phyloP scores from a whole-genome alignment of 2,888 invertebrate genomes.

The Dascillus cervinus region DNA sequence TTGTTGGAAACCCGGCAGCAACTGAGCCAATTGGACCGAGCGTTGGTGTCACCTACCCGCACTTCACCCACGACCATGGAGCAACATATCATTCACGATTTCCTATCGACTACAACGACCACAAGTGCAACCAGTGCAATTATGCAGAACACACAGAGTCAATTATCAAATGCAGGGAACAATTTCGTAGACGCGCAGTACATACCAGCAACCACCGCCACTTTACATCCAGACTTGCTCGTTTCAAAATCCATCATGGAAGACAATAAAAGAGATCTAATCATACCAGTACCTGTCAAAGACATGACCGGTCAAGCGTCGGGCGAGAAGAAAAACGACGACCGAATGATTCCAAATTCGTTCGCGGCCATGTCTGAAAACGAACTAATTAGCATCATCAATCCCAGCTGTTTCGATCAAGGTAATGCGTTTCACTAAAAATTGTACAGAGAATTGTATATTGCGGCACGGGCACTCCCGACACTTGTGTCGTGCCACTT shows the following conservation, averaged over 20 bases:
- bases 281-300: conserved; percentile 43
- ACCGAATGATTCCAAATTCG: conserved; percentile 58
- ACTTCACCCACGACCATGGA: conserved; percentile 37
- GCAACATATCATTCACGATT: conserved; percentile 36
- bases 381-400: conserved; percentile 81
- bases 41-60: conserved; percentile 24
- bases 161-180: conserved; percentile 15
- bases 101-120: conserved; percentile 21
- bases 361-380: conserved; percentile 80
- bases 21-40: conserved; percentile 41
- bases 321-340: conserved; percentile 41
- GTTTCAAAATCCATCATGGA: conserved; percentile 47
- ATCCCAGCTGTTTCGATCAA: conserved; percentile 83
- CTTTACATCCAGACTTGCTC: no score
- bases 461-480: no score
- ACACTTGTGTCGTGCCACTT: no score
- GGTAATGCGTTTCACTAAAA: conserved; percentile 44
- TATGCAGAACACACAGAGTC: conserved; percentile 4
- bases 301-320: conserved; percentile 46
- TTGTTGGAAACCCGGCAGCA: conserved; percentile 58
- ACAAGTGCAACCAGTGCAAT: conserved; percentile 8
- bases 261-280: conserved; percentile 38
- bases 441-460: no score
- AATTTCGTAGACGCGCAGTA: conserved; percentile 42
- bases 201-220: conserved; percentile 42